Evolutionary conservation across 2,797 vertebrate species (phyloP).

Genomic region (Mormyrus proboscirostris): DNA sequence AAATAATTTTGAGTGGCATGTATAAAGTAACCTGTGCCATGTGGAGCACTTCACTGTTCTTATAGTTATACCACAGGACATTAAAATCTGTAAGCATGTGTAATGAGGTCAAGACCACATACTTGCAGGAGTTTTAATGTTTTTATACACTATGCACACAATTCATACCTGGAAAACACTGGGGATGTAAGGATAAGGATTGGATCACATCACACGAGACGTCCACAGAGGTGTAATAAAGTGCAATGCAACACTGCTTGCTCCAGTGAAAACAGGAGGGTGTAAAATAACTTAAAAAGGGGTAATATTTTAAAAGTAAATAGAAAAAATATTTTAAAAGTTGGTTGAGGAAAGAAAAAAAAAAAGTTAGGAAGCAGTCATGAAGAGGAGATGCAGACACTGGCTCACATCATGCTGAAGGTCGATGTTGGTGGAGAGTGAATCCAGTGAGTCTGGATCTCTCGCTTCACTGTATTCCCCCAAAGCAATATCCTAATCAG

Average conservation of each 20-base stretch:
- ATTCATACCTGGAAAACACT: not conserved
- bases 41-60: not conserved
- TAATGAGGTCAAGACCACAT: not conserved
- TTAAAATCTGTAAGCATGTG: not conserved
- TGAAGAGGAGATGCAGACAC: not conserved
- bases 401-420: not conserved
- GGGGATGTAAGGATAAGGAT: not conserved
- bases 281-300: not conserved
- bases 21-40: not conserved
- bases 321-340: not conserved
- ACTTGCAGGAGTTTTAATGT: not conserved
- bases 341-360: not conserved
- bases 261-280: not conserved
- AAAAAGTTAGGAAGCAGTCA: not conserved
- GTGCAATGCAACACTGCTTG: not conserved
- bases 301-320: not conserved
- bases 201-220: not conserved
- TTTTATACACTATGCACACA: not conserved
- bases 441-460: not conserved
- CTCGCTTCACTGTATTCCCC: not conserved
- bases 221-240: not conserved
- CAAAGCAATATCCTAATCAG: not conserved
- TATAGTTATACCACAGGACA: not conserved
- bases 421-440: not conserved
- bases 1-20: not conserved